Conservation (phyloP, 2,888 invertebrate species). For the Parapristionchus giblindavisi region DNA sequence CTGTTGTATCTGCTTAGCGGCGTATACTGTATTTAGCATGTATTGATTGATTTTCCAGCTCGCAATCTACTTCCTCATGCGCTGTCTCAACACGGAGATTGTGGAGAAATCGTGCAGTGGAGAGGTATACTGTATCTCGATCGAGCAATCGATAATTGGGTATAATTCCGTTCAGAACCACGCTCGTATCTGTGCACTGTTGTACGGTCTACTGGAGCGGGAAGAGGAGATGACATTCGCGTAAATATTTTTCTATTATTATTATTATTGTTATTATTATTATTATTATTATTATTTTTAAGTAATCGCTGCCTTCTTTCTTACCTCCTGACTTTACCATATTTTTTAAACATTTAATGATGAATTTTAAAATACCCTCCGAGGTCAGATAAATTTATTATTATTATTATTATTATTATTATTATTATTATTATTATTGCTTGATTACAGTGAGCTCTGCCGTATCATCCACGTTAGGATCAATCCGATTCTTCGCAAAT, state of each 20-base stretch:
- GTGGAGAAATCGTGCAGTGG: constrained; percentile 5
- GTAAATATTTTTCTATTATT: neutral
- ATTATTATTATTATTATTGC: neutral
- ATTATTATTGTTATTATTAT: neutral
- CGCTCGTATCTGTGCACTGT: constrained; percentile 29
- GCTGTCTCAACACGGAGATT: constrained; percentile 24
- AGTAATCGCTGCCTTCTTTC: no score
- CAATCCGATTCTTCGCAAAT: constrained; percentile 8
- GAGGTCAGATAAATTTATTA: no score
- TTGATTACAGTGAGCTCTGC: neutral
- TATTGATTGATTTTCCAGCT: constrained; percentile 7
- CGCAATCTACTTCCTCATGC: constrained; percentile 24
- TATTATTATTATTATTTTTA: no score
- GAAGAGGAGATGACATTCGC: constrained; percentile 20
- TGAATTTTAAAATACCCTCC: no score
- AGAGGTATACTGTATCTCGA: constrained; percentile 5
- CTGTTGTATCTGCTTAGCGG: no score
- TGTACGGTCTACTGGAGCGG: constrained; percentile 24
- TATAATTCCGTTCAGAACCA: constrained; percentile 9
- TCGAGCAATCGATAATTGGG: neutral
- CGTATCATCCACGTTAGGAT: constrained; percentile 2
- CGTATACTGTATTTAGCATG: neutral
- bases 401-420: neutral
- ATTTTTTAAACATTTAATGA: no score
- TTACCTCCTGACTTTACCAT: no score